These are phyloP conservation scores for Stenopsyche tienmushanensis DNA, from an alignment of 1,140 invertebrate species.

Conservation along the genomic window DNA sequence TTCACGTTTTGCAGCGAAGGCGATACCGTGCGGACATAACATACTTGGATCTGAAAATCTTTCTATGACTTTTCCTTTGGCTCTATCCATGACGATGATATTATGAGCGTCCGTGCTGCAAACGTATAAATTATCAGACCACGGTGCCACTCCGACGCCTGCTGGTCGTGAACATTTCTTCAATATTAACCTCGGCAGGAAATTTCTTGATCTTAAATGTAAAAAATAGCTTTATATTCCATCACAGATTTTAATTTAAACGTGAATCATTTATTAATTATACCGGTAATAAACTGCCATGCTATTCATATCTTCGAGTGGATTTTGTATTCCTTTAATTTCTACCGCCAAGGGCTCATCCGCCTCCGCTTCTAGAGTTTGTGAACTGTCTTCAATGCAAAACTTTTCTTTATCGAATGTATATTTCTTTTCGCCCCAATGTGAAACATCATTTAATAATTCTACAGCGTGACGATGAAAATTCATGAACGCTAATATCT, in stretches of 20 bases:
- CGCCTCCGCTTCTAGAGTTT: conserved; percentile 52
- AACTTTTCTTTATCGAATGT: conserved; percentile 58
- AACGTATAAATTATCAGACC: conserved; percentile 57
- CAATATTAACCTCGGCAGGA: conserved; percentile 55
- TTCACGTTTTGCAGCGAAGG: conserved; percentile 60
- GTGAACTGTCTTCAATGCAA: conserved; percentile 52
- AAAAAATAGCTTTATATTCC: conserved; percentile 11
- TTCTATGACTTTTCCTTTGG: conserved; percentile 54
- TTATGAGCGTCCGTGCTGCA: conserved; percentile 59
- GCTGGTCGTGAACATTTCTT: conserved; percentile 59
- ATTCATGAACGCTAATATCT: conserved; percentile 54
- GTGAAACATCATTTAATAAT: conserved; percentile 55
- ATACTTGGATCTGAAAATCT: conserved; percentile 57
- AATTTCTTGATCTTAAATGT: conserved; percentile 50
- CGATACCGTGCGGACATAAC: conserved; percentile 68
- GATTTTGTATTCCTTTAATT: conserved; percentile 48
- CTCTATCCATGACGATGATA: conserved; percentile 59
- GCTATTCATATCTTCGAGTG: conserved; percentile 52
- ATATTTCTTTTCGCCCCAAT: conserved; percentile 54
- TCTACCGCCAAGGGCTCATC: conserved; percentile 51
- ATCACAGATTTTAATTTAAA: neutral
- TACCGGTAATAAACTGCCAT: conserved; percentile 55
- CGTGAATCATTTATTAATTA: neutral
- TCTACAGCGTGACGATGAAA: conserved; percentile 56
- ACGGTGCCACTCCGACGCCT: conserved; percentile 60